These are phyloP conservation scores for Sepiola atlantica DNA, from an alignment of 2,888 invertebrate species.

Conservation along the genomic window DNA sequence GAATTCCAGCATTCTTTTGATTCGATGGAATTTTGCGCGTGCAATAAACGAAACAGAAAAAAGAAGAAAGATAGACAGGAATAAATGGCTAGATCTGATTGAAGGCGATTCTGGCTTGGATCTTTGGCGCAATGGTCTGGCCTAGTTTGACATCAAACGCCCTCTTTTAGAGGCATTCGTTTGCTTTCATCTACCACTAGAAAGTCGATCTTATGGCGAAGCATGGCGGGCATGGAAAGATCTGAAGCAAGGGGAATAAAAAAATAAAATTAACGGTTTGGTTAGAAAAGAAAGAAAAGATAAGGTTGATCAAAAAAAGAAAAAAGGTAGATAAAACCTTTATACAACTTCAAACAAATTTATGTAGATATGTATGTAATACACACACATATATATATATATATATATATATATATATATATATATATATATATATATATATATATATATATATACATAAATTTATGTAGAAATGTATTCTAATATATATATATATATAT, in stretches of 20 bases:
- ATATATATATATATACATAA: too few relatives aligned
- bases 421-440: background rate
- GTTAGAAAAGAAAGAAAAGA: background rate
- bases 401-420: background rate
- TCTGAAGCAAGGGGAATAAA: background rate
- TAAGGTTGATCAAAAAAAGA: background rate
- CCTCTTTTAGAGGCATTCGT: background rate
- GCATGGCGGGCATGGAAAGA: background rate
- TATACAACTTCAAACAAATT: background rate
- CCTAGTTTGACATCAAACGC: background rate
- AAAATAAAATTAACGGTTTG: background rate
- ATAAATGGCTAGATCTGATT: background rate
- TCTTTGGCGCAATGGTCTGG: slow-evolving; percentile 23
- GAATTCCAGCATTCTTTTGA: background rate
- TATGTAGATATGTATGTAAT: background rate
- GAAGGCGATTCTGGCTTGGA: background rate
- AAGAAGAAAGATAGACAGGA: background rate
- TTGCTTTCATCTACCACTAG: slow-evolving; percentile 32
- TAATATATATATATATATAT: background rate
- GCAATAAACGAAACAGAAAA: background rate
- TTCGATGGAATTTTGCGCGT: background rate
- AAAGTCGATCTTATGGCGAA: background rate
- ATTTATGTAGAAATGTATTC: too few relatives aligned
- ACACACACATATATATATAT: background rate
- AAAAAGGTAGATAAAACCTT: background rate